Percentiles rank a stretch among this genome's conserved stretches.
Evolutionary conservation across 2,797 vertebrate genomes (phyloP).

Genomic region (Lateolabrax maculatus): DNA sequence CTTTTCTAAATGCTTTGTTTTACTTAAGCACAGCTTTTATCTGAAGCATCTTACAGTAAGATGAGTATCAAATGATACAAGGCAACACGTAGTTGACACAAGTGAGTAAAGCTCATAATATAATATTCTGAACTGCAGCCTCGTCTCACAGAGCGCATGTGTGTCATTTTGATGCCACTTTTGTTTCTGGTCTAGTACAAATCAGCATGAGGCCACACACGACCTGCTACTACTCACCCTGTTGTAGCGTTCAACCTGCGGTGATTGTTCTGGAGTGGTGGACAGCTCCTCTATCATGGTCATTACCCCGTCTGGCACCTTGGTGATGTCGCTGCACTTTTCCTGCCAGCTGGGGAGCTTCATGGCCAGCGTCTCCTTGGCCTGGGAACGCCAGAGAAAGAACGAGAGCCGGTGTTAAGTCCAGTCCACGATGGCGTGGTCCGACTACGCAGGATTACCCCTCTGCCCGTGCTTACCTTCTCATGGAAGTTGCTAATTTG

Average conservation of each 20-base stretch:
- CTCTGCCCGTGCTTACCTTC: constrained; percentile 82
- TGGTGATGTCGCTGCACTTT: constrained; percentile 92
- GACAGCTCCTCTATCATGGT: constrained; percentile 91
- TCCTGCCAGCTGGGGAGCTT: constrained; percentile 94
- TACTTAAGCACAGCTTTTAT: neutral
- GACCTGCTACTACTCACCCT: constrained; percentile 80
- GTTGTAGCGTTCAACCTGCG: constrained; percentile 81
- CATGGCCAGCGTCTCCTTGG: constrained; percentile 89
- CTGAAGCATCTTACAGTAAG: neutral
- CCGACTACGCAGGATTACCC: neutral
- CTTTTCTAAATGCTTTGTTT: neutral
- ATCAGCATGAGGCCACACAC: neutral
- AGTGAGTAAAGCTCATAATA: neutral
- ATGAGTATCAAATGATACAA: constrained; percentile 4
- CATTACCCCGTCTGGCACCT: constrained; percentile 91
- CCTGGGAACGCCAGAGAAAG: constrained; percentile 79
- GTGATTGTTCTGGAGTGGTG: constrained; percentile 88
- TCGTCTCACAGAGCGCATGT: neutral
- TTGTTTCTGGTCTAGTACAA: neutral
- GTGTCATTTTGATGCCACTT: neutral
- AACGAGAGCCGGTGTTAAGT: neutral
- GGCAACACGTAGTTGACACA: neutral
- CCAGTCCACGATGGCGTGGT: neutral
- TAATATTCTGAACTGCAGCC: neutral
- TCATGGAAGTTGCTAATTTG: constrained; percentile 89